Evolutionary conservation across 1,140 invertebrate species (phyloP).

Genomic region (Vanessa tameamea): DNA sequence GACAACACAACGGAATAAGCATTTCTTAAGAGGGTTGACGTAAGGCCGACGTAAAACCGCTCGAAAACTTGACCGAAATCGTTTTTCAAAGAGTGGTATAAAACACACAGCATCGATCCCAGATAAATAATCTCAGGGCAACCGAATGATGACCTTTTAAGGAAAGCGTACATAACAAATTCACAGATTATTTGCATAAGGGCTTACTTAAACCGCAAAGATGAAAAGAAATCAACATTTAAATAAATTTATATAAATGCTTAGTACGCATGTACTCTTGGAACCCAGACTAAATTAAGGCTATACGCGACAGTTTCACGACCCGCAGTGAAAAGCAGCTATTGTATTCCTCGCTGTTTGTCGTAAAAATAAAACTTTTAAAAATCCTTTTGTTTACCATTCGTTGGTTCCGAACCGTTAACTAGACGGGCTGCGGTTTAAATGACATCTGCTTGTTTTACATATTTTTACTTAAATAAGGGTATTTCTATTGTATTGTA

Average conservation of each 20-base stretch:
- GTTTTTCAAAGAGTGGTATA: too few species aligned
- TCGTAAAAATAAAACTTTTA: conserved; percentile 29
- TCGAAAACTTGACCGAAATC: too few species aligned
- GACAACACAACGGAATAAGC: too few species aligned
- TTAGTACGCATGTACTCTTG: neutral
- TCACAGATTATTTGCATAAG: too few species aligned
- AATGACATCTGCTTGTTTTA: conserved; percentile 4
- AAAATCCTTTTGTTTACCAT: conserved; percentile 20
- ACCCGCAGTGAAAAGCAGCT: conserved; percentile 20
- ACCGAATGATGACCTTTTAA: too few species aligned
- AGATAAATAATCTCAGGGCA: too few species aligned
- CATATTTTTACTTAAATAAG: neutral
- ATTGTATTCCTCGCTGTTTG: conserved; percentile 23
- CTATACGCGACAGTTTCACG: conserved; percentile 31
- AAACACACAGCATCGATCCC: too few species aligned
- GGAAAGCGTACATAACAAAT: too few species aligned
- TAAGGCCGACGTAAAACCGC: too few species aligned
- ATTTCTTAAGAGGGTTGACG: too few species aligned
- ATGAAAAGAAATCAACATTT: neutral
- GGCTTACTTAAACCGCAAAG: too few species aligned
- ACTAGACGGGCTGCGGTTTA: neutral
- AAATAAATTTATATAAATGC: neutral
- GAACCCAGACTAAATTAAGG: conserved; percentile 17
- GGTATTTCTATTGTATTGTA: neutral
- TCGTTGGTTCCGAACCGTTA: conserved; percentile 9